These are phyloP conservation scores for Microtus montanus DNA, from an alignment of 2,113 vertebrate genomes.

Conservation along the genomic window DNA sequence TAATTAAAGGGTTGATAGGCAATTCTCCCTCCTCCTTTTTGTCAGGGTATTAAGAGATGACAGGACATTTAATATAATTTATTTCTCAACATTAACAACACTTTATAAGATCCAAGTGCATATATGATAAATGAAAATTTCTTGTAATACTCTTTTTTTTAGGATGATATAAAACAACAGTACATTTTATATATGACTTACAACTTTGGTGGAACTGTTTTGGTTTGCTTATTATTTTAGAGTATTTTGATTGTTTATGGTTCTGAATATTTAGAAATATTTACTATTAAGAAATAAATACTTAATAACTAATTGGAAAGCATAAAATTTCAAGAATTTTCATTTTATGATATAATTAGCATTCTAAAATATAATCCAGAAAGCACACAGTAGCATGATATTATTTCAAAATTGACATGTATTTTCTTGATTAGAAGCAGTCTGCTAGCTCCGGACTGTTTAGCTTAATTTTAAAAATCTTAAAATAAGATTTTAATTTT, in stretches of 20 bases:
- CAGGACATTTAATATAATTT: slow-evolving; percentile 61
- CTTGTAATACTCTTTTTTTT: slow-evolving; percentile 65
- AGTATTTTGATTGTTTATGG: not conserved
- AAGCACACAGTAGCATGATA: not conserved
- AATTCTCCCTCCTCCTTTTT: not conserved
- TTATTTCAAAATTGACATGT: not conserved
- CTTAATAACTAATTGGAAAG: slow-evolving; percentile 4
- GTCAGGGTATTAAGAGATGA: slow-evolving; percentile 30
- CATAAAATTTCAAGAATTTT: not conserved
- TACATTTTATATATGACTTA: not conserved
- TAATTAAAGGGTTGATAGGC: slow-evolving; percentile 77
- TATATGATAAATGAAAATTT: slow-evolving; percentile 59
- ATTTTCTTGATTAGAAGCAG: slow-evolving; percentile 5
- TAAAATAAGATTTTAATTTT: not conserved
- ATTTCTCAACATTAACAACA: slow-evolving; percentile 62
- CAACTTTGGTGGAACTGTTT: not conserved
- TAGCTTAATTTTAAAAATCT: slow-evolving; percentile 46
- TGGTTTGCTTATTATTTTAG: not conserved
- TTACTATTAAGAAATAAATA: slow-evolving; percentile 12
- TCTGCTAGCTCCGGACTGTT: not conserved
- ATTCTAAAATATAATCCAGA: slow-evolving; percentile 41
- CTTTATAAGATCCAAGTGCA: not conserved
- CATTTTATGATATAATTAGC: slow-evolving; percentile 65
- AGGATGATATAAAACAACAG: slow-evolving; percentile 50
- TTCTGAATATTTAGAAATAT: not conserved